Conservation (phyloP, 1,140 invertebrate genomes). For the Eupristina koningsbergeri region DNA sequence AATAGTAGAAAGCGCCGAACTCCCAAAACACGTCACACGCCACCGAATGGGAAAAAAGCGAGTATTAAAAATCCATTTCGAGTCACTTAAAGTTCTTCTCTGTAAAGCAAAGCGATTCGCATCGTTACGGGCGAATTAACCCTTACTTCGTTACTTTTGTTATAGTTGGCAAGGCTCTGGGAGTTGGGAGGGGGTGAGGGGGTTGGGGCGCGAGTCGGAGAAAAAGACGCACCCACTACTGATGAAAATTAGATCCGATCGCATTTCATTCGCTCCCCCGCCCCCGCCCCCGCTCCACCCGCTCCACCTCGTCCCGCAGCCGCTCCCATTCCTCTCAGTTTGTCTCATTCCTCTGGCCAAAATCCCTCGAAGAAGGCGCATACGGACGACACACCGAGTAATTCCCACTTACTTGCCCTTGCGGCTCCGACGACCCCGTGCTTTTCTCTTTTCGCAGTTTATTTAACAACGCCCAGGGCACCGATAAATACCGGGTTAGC, state of each 20-base stretch:
- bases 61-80: constrained; percentile 7
- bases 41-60: not conserved
- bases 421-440: constrained; percentile 42
- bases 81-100: constrained; percentile 32
- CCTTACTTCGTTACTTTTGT: constrained; percentile 5
- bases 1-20: not conserved
- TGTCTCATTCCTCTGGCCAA: not conserved
- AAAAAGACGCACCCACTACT: not conserved
- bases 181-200: constrained; percentile 1
- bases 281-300: no score
- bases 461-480: constrained; percentile 73
- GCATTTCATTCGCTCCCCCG: constrained; percentile 24
- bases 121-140: constrained; percentile 23
- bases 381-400: not conserved
- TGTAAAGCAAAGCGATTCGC: constrained; percentile 19
- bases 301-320: no score
- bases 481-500: constrained; percentile 74
- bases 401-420: constrained; percentile 32
- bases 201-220: not conserved
- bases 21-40: not conserved
- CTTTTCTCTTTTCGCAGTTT: constrained; percentile 67
- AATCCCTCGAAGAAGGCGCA: not conserved
- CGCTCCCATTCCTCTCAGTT: not conserved
- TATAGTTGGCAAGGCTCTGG: no score
- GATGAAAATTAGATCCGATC: constrained; percentile 42